Conservation (phyloP, 2,113 vertebrate species). For the Pseudois nayaur region DNA sequence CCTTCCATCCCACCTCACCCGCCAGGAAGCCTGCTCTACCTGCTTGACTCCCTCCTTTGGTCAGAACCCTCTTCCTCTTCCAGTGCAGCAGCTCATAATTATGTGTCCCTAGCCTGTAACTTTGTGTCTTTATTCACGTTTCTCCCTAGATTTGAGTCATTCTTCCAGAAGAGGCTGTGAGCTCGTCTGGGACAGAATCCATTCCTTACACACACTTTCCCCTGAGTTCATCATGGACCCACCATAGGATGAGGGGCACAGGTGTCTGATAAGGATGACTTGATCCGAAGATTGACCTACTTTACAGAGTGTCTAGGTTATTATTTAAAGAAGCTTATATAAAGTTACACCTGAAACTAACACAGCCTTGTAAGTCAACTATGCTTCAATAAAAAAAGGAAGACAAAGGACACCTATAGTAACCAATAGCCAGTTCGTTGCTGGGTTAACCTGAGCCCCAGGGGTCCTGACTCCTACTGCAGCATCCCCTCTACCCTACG, state of each 20-base stretch:
- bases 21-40: fast-evolving
- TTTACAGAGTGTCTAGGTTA: not conserved
- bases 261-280: too few relatives aligned
- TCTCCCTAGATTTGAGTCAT: not conserved
- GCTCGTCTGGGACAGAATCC: not conserved
- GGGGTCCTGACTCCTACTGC: not conserved
- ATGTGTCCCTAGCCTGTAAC: fast-evolving
- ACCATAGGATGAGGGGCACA: too few relatives aligned
- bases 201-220: not conserved
- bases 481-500: not conserved
- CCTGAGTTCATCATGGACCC: not conserved
- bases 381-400: not conserved
- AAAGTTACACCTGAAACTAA: not conserved
- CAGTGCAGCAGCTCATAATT: fast-evolving
- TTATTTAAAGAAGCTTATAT: not conserved
- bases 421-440: not conserved
- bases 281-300: too few relatives aligned
- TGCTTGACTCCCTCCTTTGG: not conserved
- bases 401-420: not conserved
- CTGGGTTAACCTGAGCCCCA: not conserved
- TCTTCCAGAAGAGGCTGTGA: not conserved
- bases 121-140: not conserved
- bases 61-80: not conserved
- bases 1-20: not conserved
- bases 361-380: not conserved